Base-by-base conservation (phyloP, 2,113 vertebrate species). In the Ptychochromis oligacanthus region DNA sequence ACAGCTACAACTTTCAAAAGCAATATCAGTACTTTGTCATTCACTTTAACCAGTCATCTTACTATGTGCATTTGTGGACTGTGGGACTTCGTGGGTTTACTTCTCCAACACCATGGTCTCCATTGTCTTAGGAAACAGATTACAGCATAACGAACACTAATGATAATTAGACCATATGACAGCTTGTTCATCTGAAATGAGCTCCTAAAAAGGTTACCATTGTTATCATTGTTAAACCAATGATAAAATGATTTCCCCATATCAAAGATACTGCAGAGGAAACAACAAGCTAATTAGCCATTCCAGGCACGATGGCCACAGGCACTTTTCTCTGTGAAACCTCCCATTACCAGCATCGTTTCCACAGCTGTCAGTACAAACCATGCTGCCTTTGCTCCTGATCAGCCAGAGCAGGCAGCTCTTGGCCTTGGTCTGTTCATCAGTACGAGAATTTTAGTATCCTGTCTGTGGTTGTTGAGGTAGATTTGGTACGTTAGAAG, bases 221-320 rank as follows among this genome's bases (percentile, higher is more conserved):
- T 72, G 49, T 65, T n/a, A 79, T 67, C 43, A 58, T 58, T 55
- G 59, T 74, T 40, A 49, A 7, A 40, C 31, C 22, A 2, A 61
- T 26, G 15, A 59, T 49, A 62, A 34, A 40, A 77, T 15, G 36
- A 58, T 70, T 55, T 58, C 67, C 67, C 52, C 7, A 13, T 7
- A 3, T 18, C 62, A 20, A 28, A 79, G 46, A 82, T 38, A 31
- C 52, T 59, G 76, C 79, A 72, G 83, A 74, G 61, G 72, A 82
- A 86, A 87, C 59, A 74, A 38, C 6, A 1, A 74, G 75, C 75
- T 86, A 83, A 90, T 92, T 77, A 87, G 67, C 34, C 75, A 83
- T 83, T 86, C 80, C 9, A 84, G 34, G 22, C 74, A 86, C 52
- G 15, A 31, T 28, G 52, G 82, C 77, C 67, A 40, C 28, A 26